Conservation (phyloP, 2,888 invertebrate species). For the Lycocerus yunnanus region DNA sequence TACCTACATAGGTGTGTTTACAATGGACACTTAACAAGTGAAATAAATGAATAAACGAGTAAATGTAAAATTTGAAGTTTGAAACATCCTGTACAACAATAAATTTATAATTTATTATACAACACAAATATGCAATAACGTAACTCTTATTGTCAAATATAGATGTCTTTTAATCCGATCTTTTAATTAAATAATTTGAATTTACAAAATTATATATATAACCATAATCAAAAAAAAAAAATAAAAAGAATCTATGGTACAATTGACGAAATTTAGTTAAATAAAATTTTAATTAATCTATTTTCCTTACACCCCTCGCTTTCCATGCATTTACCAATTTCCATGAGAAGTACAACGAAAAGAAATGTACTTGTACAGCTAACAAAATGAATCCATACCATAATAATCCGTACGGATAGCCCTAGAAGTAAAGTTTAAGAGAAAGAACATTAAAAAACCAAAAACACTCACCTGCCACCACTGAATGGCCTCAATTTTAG, state of each 20-base stretch:
- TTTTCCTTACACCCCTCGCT: conserved; percentile 72
- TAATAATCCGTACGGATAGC: conserved; percentile 86
- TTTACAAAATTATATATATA: background rate
- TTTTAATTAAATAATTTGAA: background rate
- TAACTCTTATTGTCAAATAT: conserved; percentile 2
- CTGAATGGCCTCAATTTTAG: conserved; percentile 63
- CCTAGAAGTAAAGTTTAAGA: conserved; percentile 60
- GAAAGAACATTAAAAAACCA: background rate
- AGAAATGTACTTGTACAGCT: conserved; percentile 86
- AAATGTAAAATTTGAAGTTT: background rate
- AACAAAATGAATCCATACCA: conserved; percentile 91
- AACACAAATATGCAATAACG: background rate
- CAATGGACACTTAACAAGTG: background rate
- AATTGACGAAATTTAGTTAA: background rate
- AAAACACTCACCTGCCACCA: conserved; percentile 75
- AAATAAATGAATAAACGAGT: background rate
- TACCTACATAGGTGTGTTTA: background rate
- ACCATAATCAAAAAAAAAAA: background rate
- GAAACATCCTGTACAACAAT: background rate
- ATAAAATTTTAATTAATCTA: conserved; percentile 59
- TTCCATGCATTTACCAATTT: conserved; percentile 85
- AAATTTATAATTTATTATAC: background rate
- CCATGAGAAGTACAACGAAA: conserved; percentile 83
- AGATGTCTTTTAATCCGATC: background rate
- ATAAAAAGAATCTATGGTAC: background rate